Evolutionary conservation across 2,888 invertebrate genomes (phyloP).

Genomic region (Pemphredon lugubris): DNA sequence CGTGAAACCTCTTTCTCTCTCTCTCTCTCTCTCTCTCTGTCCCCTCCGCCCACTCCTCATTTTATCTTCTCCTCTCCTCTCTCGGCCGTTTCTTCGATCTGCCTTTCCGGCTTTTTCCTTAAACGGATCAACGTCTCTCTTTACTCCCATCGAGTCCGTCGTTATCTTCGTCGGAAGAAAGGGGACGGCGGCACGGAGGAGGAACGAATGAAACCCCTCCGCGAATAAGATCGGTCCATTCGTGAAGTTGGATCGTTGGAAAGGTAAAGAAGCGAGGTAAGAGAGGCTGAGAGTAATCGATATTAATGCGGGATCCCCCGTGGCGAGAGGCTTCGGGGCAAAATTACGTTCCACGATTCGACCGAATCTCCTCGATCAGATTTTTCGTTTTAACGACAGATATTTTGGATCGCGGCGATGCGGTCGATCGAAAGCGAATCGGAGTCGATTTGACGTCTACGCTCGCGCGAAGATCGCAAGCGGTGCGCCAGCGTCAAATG

Average conservation of each 20-base stretch:
- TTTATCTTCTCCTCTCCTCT: background rate
- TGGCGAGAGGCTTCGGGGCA: background rate
- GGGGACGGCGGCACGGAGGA: background rate
- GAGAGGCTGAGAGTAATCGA: background rate
- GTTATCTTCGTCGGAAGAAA: background rate
- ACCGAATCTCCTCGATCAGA: too few species aligned
- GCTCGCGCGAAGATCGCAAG: too few species aligned
- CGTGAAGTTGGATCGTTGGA: background rate
- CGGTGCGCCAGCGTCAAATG: too few species aligned
- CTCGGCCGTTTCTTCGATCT: constrained; percentile 6
- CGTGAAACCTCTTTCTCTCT: constrained; percentile 3
- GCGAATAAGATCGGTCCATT: too few species aligned
- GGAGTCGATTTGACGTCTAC: too few species aligned
- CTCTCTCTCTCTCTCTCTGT: constrained; percentile 2
- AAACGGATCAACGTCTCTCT: background rate
- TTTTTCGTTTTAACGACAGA: too few species aligned
- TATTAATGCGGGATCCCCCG: background rate
- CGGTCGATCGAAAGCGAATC: too few species aligned
- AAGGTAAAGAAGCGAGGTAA: background rate
- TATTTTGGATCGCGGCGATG: too few species aligned
- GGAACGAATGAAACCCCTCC: background rate
- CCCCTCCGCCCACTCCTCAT: too few species aligned
- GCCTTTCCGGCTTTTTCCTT: background rate
- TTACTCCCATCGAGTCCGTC: background rate
- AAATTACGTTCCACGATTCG: too few species aligned